Base-by-base conservation (phyloP, 2,113 vertebrate species). In the Kobus ellipsiprymnus region DNA sequence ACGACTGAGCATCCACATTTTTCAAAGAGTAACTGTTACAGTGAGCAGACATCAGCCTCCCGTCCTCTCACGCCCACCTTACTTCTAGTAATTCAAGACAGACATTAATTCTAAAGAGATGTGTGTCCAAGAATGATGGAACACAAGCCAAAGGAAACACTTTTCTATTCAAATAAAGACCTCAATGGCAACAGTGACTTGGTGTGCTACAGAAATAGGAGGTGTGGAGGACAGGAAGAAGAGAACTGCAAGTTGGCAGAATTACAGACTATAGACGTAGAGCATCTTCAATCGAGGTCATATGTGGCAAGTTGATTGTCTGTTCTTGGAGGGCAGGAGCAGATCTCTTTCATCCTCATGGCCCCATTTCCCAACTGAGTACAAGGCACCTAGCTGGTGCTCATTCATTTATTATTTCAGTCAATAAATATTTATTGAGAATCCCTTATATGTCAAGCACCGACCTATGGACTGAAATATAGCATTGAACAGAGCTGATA, bases 401-500 rank as follows among this genome's bases (percentile, higher is more conserved):
- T 46, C 60, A 78, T 44, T 60, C 46, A 17, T 29, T 77, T 67
- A 48, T 83, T 88, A 50, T 87, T 92, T 80, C n/a, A 15, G 36
- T 54, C 46, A 84, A 19, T 57, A 62, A 71, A 48, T 90, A 57
- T 27, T 64, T 71, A 67, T 33, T 91, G 82, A 96, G 74, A 14
- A 25, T 84, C 27, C 91, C 36, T 44, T 82, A 33, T 27, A 6
- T 77, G 10, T 30, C 64, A 64, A 59, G 19, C 36, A 52, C 7
- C 29, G 6, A n/a, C 57, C 40, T 12, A 40, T 12, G 23, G 48
- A 23, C 46, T 90, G 16, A 93, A 96, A 52, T n/a, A n/a, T 14
- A 85, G 25, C 30, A 40, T 8, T 64, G 13, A 87, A 13, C 33
- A 90, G 48, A 90, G 60, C 46, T 92, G 59, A 57, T 16, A 86